Base-by-base conservation (phyloP, 1,140 invertebrate genomes). In the Acromyrmex heyeri region DNA sequence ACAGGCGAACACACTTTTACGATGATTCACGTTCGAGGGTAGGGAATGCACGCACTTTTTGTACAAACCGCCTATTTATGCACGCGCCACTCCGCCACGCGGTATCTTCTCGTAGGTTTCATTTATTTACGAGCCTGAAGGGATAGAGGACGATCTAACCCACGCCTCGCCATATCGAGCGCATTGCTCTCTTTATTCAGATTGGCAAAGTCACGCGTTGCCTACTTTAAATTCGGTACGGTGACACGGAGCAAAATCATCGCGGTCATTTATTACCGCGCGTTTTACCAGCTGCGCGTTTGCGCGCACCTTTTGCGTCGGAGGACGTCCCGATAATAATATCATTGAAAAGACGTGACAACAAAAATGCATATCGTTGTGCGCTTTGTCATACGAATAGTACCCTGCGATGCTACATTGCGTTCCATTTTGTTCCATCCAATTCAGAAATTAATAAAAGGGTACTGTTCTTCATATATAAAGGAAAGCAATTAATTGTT, bases 41-140 rank as follows among this genome's bases (percentile, higher is more conserved):
- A 27, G 53, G 53, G 57, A 90, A 79, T 48, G 75, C 61, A 30
- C 27, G 34, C 55, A 27, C 55, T 76, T 85, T 85, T 85, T 64
- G 69, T 81, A 10, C 44, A 30, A 62, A 57, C 48, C 44, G 59
- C 72, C 87, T 87, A 85, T 86, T 86, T 89, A 79, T 87, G 83
- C 57, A 73, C 62, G 55, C 65, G 76, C 69, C 67, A 70, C 27
- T 83, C 83, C 65, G 61, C 59, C 27, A 50, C n/a, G 6, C 72
- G 44, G 86, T 85, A 89, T 82, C 85, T 86, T 86, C 79, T 79
- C 87, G 87, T 92, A 88, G 88, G 85, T 90, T 92, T 91, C 86
- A 88, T 92, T 90, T 92, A 92, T 92, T 87, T 89, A 73, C 77
- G 78, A 78, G 79, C 53, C 72, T 86, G 30, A 8, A 79, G 27